Conservation (phyloP, 2,888 invertebrate species). For the Epistrophella euchroma region DNA sequence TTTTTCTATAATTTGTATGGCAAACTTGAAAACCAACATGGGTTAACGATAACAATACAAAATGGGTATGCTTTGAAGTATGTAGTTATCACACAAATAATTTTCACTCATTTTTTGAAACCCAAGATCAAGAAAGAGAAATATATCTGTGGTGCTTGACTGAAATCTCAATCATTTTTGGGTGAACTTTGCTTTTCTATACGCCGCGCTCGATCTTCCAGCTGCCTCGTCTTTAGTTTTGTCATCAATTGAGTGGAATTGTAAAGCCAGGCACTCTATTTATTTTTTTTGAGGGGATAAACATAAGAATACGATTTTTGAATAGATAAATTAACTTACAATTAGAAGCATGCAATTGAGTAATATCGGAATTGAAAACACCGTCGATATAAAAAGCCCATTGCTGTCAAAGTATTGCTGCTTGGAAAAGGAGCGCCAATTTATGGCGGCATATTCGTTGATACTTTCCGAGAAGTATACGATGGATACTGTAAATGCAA, state of each 20-base stretch:
- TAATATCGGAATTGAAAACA: slow-evolving; percentile 96
- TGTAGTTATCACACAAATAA: background rate
- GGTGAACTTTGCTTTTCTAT: slow-evolving; percentile 78
- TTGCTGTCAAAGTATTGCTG: slow-evolving; percentile 98
- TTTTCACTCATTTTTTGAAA: background rate
- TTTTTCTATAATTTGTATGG: no score
- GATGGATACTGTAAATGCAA: slow-evolving; percentile 87
- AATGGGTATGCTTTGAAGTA: no score
- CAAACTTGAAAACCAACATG: no score
- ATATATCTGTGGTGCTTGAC: no score
- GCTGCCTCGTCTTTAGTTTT: slow-evolving; percentile 91
- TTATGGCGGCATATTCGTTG: slow-evolving; percentile 93
- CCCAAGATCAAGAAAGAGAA: background rate
- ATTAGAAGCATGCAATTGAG: slow-evolving; percentile 97
- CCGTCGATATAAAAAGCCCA: slow-evolving; percentile 96
- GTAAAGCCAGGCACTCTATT: slow-evolving; percentile 94
- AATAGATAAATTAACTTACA: slow-evolving; percentile 87
- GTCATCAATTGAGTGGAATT: slow-evolving; percentile 95
- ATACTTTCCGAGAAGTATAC: slow-evolving; percentile 96
- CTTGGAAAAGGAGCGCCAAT: slow-evolving; percentile 94
- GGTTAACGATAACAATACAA: no score
- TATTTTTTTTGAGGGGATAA: background rate
- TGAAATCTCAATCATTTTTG: slow-evolving; percentile 41
- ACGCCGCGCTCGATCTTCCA: slow-evolving; percentile 88
- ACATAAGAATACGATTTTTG: slow-evolving; percentile 1